Percentiles rank a stretch among this genome's conserved stretches.
Evolutionary conservation across 2,888 invertebrate species (phyloP).

Genomic region (Drosophila atripex): DNA sequence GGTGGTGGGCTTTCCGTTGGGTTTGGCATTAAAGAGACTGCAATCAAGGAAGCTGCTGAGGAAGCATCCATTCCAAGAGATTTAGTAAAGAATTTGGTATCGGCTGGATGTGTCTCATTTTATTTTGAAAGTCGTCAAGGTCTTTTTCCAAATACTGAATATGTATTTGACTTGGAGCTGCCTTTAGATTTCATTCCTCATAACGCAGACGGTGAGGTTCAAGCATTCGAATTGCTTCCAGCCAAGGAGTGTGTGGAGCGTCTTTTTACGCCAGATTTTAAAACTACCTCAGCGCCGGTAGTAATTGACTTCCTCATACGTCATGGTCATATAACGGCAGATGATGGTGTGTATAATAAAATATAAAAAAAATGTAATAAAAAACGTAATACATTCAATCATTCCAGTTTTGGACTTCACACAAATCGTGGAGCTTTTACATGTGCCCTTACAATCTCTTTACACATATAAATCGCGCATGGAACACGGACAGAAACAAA

Average conservation of each 20-base stretch:
- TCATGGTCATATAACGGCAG: slow-evolving; percentile 94
- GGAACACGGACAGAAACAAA: slow-evolving; percentile 65
- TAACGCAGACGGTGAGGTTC: slow-evolving; percentile 97
- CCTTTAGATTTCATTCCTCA: slow-evolving; percentile 95
- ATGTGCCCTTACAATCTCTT: slow-evolving; percentile 93
- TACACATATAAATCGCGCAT: slow-evolving; percentile 85
- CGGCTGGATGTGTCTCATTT: slow-evolving; percentile 85
- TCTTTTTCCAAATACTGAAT: slow-evolving; percentile 96
- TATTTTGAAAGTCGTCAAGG: slow-evolving; percentile 97
- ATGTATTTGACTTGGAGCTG: slow-evolving; percentile 95
- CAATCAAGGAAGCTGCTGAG: slow-evolving; percentile 96
- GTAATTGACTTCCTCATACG: slow-evolving; percentile 96
- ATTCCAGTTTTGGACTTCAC: slow-evolving; percentile 92
- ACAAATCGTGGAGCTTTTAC: slow-evolving; percentile 92
- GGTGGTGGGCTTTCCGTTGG: slow-evolving; percentile 96
- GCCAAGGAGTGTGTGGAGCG: slow-evolving; percentile 92
- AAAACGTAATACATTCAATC: slow-evolving; percentile 65
- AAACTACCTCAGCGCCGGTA: slow-evolving; percentile 96
- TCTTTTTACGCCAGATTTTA: slow-evolving; percentile 93
- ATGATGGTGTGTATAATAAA: slow-evolving; percentile 88
- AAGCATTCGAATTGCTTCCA: slow-evolving; percentile 93
- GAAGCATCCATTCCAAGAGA: slow-evolving; percentile 95
- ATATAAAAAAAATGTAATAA: not conserved
- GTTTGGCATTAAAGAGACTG: slow-evolving; percentile 94
- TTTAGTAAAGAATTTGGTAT: slow-evolving; percentile 86